A percentile compares a stretch with the other conserved stretches of the same genome.
These are phyloP conservation scores for Mus pahari DNA, from an alignment of 2,113 vertebrate genomes.

Conservation along the genomic window DNA sequence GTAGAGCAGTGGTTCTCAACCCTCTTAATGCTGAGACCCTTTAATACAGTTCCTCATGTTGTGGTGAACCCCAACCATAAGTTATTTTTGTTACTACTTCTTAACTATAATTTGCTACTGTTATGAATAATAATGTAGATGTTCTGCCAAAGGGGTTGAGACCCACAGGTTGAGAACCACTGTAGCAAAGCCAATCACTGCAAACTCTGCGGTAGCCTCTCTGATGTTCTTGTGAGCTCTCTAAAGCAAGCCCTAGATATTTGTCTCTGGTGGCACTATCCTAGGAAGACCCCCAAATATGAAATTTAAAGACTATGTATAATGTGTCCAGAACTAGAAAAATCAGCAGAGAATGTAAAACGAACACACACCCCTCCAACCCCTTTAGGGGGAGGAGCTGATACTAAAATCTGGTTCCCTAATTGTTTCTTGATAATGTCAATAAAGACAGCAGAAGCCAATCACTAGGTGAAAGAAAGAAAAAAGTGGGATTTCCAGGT, in stretches of 20 bases:
- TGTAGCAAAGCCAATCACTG: neutral
- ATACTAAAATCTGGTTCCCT: no score
- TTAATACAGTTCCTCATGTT: neutral
- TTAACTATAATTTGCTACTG: neutral
- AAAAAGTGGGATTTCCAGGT: no score
- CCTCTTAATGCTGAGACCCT: neutral
- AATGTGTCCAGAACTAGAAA: neutral
- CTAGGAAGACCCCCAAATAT: neutral
- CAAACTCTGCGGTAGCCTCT: neutral
- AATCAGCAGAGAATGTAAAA: neutral
- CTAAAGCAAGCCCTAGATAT: neutral
- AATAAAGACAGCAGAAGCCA: no score
- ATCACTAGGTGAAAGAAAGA: no score
- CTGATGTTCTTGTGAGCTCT: neutral
- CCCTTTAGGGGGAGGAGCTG: no score
- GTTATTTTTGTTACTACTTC: neutral
- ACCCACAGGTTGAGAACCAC: neutral
- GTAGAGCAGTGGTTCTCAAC: neutral
- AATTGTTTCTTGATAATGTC: no score
- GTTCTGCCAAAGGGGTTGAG: neutral
- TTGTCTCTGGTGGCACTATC: neutral
- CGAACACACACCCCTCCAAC: neutral
- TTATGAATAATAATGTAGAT: neutral
- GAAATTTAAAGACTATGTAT: neutral
- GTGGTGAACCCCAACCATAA: neutral